These are phyloP conservation scores for Ibidorhyncha struthersii DNA, from an alignment of 2,113 vertebrate species.

Conservation along the genomic window DNA sequence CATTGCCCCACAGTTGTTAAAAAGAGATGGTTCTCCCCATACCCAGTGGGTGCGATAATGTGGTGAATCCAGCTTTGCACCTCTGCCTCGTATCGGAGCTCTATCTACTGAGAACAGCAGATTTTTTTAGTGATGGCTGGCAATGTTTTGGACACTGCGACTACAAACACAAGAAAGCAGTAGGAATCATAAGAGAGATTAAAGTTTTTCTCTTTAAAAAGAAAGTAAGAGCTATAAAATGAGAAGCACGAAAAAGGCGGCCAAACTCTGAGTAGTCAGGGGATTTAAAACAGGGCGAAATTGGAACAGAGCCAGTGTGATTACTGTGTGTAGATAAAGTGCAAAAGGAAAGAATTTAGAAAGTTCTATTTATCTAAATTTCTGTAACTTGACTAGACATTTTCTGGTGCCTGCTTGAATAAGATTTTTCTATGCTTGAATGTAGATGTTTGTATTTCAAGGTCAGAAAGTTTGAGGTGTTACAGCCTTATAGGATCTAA, in stretches of 20 bases:
- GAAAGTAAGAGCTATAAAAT: background rate
- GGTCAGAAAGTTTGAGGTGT: background rate
- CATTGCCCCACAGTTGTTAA: background rate
- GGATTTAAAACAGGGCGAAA: background rate
- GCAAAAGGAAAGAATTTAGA: background rate
- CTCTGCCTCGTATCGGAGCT: accelerated
- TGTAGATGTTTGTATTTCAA: background rate
- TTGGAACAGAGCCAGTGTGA: background rate
- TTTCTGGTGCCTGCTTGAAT: background rate
- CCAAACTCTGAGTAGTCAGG: background rate
- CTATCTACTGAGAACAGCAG: background rate
- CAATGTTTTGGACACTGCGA: background rate
- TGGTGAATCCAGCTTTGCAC: background rate
- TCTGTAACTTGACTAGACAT: background rate
- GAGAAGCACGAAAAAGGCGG: background rate
- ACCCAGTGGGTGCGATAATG: background rate
- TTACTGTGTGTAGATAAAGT: background rate
- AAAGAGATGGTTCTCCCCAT: background rate
- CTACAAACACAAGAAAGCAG: background rate
- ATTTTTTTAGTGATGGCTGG: background rate
- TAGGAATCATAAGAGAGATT: background rate
- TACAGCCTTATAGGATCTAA: background rate
- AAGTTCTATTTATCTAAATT: background rate
- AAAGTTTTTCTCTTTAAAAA: background rate
- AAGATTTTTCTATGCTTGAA: background rate